Evolutionary conservation across 1,140 invertebrate genomes (phyloP).

Genomic region (Calephelis virginiensis): DNA sequence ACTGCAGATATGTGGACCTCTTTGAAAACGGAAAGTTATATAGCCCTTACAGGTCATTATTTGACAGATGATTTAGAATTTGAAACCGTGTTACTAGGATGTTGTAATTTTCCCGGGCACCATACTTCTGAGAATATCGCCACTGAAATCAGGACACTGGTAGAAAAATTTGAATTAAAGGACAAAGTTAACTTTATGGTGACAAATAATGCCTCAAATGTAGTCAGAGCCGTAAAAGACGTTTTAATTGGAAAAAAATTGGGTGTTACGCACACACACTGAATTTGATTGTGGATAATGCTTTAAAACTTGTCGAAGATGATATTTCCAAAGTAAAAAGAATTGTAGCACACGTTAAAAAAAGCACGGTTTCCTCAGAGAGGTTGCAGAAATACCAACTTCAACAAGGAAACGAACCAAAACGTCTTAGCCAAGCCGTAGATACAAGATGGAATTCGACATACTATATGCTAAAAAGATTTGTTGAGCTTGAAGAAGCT

Average conservation of each 20-base stretch:
- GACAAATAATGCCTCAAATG: constrained; percentile 43
- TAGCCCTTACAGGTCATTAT: constrained; percentile 24
- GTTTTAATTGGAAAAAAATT: constrained; percentile 35
- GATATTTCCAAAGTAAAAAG: constrained; percentile 26
- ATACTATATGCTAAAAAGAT: constrained; percentile 20
- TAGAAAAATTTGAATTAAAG: neutral
- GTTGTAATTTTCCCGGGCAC: neutral
- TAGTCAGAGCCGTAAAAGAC: constrained; percentile 37
- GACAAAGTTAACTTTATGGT: constrained; percentile 2
- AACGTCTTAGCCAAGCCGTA: constrained; percentile 44
- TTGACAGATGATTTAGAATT: neutral
- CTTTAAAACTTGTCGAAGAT: constrained; percentile 7
- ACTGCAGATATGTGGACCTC: constrained; percentile 28
- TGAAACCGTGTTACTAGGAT: neutral
- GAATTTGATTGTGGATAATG: constrained; percentile 20
- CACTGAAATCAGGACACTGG: constrained; percentile 19
- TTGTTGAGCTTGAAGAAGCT: constrained; percentile 26
- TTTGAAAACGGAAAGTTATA: constrained; percentile 15
- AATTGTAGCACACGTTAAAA: constrained; percentile 28
- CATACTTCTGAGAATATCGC: neutral
- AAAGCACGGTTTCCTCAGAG: constrained; percentile 23
- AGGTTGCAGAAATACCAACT: constrained; percentile 24
- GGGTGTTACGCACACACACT: constrained; percentile 35
- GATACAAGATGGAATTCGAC: constrained; percentile 54
- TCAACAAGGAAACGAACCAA: constrained; percentile 32